Percentiles rank a stretch among this genome's conserved stretches.
Conservation (phyloP, 2,888 invertebrate species). For the Odontomyia ornata region DNA sequence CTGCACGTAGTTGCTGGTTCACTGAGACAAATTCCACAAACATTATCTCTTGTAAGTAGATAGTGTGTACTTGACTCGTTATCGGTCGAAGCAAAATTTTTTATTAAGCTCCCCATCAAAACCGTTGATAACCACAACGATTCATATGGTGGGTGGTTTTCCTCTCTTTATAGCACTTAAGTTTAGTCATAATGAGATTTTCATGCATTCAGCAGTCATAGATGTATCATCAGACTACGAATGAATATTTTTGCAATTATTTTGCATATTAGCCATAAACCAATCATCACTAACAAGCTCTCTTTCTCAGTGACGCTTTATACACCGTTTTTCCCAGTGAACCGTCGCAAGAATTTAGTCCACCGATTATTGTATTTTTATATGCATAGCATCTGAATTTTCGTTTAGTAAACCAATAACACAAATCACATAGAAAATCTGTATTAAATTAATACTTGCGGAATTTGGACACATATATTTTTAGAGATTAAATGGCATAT, state of each 20-base stretch:
- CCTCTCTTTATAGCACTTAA: background rate
- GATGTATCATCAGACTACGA: too few relatives aligned
- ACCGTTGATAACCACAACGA: conserved; percentile 25
- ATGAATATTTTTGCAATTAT: too few relatives aligned
- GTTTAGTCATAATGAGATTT: too few relatives aligned
- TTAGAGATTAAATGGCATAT: background rate
- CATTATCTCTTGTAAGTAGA: conserved; percentile 13
- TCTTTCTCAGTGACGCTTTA: too few relatives aligned
- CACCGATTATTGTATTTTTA: background rate
- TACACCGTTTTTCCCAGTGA: too few relatives aligned
- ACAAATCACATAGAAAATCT: background rate
- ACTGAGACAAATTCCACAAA: conserved; percentile 23
- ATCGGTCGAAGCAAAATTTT: conserved; percentile 31
- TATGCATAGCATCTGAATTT: background rate
- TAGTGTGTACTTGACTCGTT: conserved; percentile 34
- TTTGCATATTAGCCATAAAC: too few relatives aligned
- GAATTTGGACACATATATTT: background rate
- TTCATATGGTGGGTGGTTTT: conserved; percentile 13
- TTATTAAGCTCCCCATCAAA: background rate
- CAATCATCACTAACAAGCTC: too few relatives aligned
- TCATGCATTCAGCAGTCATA: too few relatives aligned
- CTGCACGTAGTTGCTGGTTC: background rate
- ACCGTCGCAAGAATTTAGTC: background rate
- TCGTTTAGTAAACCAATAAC: background rate
- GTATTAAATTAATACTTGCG: background rate